Base-by-base conservation (phyloP, 2,113 vertebrate genomes). In the Spizaetus ornatus region DNA sequence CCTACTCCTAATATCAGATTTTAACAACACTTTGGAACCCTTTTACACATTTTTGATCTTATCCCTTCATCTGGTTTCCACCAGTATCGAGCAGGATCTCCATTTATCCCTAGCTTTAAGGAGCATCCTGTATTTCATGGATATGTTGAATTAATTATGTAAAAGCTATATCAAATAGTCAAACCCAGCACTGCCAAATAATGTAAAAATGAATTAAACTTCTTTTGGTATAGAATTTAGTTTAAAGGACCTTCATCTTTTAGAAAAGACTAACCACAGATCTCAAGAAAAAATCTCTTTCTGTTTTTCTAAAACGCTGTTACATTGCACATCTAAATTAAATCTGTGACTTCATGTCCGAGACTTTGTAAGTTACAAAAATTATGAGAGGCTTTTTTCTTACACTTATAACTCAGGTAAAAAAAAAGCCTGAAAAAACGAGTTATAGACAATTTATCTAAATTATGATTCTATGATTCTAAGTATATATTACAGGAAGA, bases 1-100 rank as follows among this genome's bases (percentile, higher is more conserved):
- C 50, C 13, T 38, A 65, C 18, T 27, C 18, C 4, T 82, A 47
- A 29, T 73, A 42, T 29, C 27, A 8, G 3, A n/a, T 63, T 69
- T 89, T 71, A 59, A 63, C 34, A 91, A 43, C 12, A 50, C 1
- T 87, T 91, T 47, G 23, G 17, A 62, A 22, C 5, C 10, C 13
- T 88, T 92, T 81, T 38, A 29, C 16, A 58, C 3, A 1, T 76
- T 81, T 87, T 92, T 81, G 31, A 14, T 69, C 72, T 43, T 69
- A 36, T 21, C 7, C 2, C 7, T 66, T 91, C n/a, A 13, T 70
- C 7, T n/a, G 22, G 26, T 50, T 79, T 82, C 32, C 22, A 73
- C n/a, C 5, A 63, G 13, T 27, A 63, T 29, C 58, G 9, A 62
- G 22, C 22, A 86, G 21, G 22, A 58, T 16, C 0, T 0, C 3